Percentiles rank a stretch among this genome's conserved stretches.
Evolutionary conservation across 1,140 invertebrate genomes (phyloP).

Genomic region (Drosophila virilis): DNA sequence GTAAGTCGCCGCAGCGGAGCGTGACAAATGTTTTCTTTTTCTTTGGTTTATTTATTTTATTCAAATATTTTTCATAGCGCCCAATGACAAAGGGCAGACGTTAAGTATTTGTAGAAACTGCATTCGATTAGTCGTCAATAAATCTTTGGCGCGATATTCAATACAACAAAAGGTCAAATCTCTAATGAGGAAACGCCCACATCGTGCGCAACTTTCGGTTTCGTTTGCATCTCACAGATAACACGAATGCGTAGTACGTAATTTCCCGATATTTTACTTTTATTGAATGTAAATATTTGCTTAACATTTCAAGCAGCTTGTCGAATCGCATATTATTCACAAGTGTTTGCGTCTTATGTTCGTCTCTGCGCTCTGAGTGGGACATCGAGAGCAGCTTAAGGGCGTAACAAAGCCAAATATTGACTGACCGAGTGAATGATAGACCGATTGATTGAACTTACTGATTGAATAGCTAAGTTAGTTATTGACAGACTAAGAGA

Average conservation of each 20-base stretch:
- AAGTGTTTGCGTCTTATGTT: slow-evolving; percentile 18
- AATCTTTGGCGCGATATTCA: slow-evolving; percentile 37
- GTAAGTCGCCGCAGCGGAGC: slow-evolving; percentile 27
- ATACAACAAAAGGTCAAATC: slow-evolving; percentile 46
- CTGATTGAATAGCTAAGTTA: background rate
- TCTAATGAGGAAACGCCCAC: slow-evolving; percentile 71
- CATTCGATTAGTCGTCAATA: slow-evolving; percentile 39
- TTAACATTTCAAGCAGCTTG: slow-evolving; percentile 30
- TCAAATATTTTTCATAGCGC: slow-evolving; percentile 1
- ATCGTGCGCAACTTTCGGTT: slow-evolving; percentile 40
- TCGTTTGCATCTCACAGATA: slow-evolving; percentile 49
- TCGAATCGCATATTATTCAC: slow-evolving; percentile 16
- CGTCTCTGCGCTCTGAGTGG: background rate
- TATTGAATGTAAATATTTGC: slow-evolving; percentile 64
- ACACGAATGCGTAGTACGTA: background rate
- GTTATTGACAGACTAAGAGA: background rate
- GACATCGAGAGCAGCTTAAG: background rate
- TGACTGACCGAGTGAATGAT: slow-evolving; percentile 1
- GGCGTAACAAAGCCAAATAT: slow-evolving; percentile 38
- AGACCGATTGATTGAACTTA: background rate
- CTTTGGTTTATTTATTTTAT: background rate
- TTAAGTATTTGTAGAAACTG: slow-evolving; percentile 22
- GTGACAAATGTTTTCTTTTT: slow-evolving; percentile 30
- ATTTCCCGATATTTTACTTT: slow-evolving; percentile 37
- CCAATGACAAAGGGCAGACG: slow-evolving; percentile 9